Evolutionary conservation across 2,888 invertebrate species (phyloP).

Genomic region (Sycophila texana): DNA sequence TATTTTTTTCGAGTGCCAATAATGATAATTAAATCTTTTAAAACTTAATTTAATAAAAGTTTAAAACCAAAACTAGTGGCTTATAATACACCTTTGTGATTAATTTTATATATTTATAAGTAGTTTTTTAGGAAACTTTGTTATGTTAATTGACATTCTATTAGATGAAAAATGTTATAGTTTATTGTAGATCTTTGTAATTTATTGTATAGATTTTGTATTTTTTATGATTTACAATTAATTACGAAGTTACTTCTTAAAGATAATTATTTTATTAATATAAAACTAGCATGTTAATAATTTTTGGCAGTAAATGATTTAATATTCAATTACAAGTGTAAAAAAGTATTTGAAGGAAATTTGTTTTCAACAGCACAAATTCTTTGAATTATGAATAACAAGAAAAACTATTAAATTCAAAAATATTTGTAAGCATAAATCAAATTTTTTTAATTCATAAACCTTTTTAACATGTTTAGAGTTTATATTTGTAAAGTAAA

Average conservation of each 20-base stretch:
- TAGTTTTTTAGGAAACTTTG: background rate
- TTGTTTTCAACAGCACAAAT: no score
- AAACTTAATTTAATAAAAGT: no score
- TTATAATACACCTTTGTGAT: constrained; percentile 19
- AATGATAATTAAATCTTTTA: background rate
- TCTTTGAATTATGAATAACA: no score
- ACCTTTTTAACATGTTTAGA: constrained; percentile 4
- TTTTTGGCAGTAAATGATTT: no score
- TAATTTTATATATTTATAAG: background rate
- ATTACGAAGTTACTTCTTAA: no score
- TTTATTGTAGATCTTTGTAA: background rate
- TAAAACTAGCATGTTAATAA: no score
- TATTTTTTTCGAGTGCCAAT: constrained; percentile 29
- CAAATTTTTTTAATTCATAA: background rate
- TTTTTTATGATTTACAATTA: background rate
- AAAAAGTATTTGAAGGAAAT: no score
- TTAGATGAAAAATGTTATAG: background rate
- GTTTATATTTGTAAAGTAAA: background rate
- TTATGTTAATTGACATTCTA: constrained; percentile 1
- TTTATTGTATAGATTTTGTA: background rate
- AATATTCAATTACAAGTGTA: no score
- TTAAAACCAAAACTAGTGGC: background rate
- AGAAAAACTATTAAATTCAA: no score
- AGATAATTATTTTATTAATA: no score
- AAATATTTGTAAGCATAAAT: constrained; percentile 4